Conservation (phyloP, 2,113 vertebrate genomes). For the Ciconia stormi region DNA sequence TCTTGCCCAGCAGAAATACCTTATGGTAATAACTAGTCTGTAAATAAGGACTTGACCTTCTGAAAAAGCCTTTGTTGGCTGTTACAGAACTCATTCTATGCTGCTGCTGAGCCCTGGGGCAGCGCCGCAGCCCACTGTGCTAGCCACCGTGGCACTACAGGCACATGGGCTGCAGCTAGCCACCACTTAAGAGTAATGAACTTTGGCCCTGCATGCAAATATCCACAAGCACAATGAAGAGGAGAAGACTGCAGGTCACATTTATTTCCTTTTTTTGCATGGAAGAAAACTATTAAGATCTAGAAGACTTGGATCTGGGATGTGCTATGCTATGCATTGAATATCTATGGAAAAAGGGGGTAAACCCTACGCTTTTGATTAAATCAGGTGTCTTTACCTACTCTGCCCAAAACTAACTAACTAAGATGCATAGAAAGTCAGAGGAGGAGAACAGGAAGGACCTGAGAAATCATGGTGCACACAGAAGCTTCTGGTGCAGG, state of each 20-base stretch:
- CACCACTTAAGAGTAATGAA: background rate
- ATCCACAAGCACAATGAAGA: background rate
- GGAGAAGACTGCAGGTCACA: background rate
- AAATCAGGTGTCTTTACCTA: background rate
- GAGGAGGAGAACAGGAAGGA: background rate
- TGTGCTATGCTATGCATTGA: fast-evolving
- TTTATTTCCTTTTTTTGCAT: background rate
- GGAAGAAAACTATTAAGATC: background rate
- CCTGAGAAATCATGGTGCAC: fast-evolving
- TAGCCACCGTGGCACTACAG: background rate
- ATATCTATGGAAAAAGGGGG: background rate
- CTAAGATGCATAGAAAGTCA: background rate
- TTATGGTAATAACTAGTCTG: background rate
- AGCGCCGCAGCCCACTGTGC: background rate
- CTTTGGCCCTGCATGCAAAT: background rate
- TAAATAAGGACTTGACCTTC: background rate
- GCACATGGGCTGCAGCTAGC: background rate
- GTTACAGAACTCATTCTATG: background rate
- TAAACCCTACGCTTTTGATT: fast-evolving
- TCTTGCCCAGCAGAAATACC: background rate
- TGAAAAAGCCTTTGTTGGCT: background rate
- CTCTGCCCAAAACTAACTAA: background rate
- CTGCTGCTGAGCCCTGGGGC: background rate
- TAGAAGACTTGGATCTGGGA: background rate
- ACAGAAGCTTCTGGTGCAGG: background rate